Evolutionary conservation across 2,113 vertebrate genomes (phyloP).

Genomic region (Puffinus mauretanicus): DNA sequence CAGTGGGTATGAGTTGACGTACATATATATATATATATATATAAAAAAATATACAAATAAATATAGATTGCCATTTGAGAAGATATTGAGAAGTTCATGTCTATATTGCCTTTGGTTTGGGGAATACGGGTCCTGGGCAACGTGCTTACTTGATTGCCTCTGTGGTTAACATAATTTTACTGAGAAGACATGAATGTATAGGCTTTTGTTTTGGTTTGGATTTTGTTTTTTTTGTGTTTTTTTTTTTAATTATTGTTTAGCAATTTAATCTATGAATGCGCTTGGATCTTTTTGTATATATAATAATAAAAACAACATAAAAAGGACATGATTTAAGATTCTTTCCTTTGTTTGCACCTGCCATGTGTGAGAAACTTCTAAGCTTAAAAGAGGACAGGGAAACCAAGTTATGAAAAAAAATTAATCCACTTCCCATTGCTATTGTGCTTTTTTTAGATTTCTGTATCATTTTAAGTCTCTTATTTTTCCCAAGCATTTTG

Average conservation of each 20-base stretch:
- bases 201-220: not conserved
- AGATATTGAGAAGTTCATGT: not conserved
- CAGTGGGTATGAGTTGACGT: not conserved
- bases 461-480: not conserved
- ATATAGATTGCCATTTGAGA: not conserved
- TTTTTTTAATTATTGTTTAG: not conserved
- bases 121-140: not conserved
- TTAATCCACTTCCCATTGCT: not conserved
- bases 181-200: not conserved
- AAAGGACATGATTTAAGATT: not conserved
- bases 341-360: not conserved
- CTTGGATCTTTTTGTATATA: not conserved
- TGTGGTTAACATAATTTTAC: not conserved
- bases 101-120: not conserved
- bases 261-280: not conserved
- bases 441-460: not conserved
- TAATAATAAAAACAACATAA: not conserved
- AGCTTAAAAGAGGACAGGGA: not conserved
- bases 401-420: not conserved
- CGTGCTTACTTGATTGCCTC: not conserved
- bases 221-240: not conserved
- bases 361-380: not conserved
- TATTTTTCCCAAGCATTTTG: not conserved
- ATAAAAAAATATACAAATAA: not conserved
- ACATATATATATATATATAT: not conserved